phyloP scores from a whole-genome alignment of 2,113 vertebrate genomes.

The Gallinago media region DNA sequence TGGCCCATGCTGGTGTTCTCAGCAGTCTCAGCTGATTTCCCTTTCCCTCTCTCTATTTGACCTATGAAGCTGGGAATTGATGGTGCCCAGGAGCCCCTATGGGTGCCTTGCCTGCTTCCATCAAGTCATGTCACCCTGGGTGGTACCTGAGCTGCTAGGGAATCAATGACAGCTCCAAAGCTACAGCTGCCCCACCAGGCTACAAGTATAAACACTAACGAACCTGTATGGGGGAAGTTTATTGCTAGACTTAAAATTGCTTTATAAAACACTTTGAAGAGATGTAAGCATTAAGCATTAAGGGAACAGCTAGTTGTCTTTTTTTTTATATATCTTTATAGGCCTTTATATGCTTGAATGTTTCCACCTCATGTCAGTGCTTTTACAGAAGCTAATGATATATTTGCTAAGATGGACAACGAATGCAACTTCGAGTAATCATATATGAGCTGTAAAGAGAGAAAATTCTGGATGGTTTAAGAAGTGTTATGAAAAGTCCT shows the following conservation, averaged over 20 bases:
- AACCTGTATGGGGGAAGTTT: fast-evolving
- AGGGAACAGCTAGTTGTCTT: neutral
- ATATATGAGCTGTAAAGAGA: neutral
- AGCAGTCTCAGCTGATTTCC: neutral
- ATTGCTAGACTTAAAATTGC: neutral
- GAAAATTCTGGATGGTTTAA: neutral
- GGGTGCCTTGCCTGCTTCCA: neutral
- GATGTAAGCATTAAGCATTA: neutral
- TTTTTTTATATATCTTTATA: neutral
- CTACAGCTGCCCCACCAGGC: neutral
- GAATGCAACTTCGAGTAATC: neutral
- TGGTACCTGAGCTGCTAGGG: neutral
- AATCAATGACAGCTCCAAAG: neutral
- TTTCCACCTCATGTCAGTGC: neutral
- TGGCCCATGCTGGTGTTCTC: neutral
- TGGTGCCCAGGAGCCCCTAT: neutral
- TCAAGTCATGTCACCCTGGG: neutral
- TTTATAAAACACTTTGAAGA: neutral
- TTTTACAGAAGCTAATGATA: neutral
- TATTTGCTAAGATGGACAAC: neutral
- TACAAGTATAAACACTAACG: neutral
- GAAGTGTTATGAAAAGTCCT: neutral
- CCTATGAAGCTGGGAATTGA: neutral
- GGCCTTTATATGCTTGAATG: neutral
- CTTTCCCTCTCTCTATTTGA: neutral